Percentiles rank a stretch among this genome's conserved stretches.
phyloP scores from a whole-genome alignment of 2,797 vertebrate genomes.

The Peromyscus aztecus region DNA sequence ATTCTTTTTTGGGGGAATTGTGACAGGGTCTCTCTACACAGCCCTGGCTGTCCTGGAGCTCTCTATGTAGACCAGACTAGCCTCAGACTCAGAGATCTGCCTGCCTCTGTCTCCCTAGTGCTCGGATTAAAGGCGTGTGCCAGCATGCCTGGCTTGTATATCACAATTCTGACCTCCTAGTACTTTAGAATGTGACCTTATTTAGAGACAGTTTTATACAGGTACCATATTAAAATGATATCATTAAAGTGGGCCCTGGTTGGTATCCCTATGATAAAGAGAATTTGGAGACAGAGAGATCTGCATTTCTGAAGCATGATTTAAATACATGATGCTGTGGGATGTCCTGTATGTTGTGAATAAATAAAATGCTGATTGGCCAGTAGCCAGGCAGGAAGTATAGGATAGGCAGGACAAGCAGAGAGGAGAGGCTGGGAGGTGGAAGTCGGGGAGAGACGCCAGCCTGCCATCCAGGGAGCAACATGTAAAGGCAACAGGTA shows the following conservation, averaged over 20 bases:
- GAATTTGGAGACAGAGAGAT: neutral
- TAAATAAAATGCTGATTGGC: too few species aligned
- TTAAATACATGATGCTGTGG: neutral
- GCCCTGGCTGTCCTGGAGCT: neutral
- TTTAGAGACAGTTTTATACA: neutral
- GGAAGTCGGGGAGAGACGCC: too few species aligned
- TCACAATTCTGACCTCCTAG: neutral
- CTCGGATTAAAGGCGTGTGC: neutral
- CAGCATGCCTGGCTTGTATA: neutral
- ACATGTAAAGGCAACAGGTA: too few species aligned
- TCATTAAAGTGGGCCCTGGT: neutral
- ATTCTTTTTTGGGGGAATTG: neutral
- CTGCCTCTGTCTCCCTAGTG: neutral
- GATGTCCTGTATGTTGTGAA: too few species aligned
- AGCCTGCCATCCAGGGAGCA: too few species aligned
- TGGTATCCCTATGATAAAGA: neutral
- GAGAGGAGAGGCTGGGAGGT: too few species aligned
- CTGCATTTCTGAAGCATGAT: neutral
- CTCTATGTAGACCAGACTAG: neutral
- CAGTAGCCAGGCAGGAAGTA: too few species aligned
- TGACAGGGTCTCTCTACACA: neutral
- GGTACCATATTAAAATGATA: neutral
- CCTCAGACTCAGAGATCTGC: neutral
- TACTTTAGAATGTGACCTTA: neutral
- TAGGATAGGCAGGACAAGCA: too few species aligned